phyloP scores from a whole-genome alignment of 2,113 vertebrate genomes.

The Capreolus pygargus region DNA sequence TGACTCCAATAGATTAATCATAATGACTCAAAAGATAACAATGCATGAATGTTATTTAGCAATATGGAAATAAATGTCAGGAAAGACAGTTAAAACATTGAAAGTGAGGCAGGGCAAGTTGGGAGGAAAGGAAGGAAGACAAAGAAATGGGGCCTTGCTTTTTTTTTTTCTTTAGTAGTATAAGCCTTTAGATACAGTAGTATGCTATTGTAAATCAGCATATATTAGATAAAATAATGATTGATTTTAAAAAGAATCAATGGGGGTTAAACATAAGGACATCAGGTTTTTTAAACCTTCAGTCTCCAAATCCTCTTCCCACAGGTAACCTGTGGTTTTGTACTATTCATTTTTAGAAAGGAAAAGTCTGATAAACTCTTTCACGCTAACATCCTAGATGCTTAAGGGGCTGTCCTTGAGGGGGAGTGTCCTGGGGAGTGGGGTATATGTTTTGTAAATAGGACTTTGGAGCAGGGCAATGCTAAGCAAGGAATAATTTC shows the following conservation, averaged over 20 bases:
- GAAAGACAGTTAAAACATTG: neutral
- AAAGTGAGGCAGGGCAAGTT: neutral
- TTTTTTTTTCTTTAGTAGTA: neutral
- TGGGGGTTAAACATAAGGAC: neutral
- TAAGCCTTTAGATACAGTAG: neutral
- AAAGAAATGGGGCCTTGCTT: neutral
- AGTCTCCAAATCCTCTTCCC: neutral
- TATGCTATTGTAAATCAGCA: neutral
- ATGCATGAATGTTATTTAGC: neutral
- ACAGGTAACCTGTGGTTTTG: neutral
- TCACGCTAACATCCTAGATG: neutral
- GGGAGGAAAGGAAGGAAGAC: neutral
- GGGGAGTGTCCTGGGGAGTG: neutral
- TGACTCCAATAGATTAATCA: neutral
- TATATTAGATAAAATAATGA: constrained; percentile 2
- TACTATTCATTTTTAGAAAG: neutral
- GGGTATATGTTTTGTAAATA: neutral
- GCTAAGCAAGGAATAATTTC: neutral
- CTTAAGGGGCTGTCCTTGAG: neutral
- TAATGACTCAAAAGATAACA: neutral
- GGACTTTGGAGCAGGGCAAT: neutral
- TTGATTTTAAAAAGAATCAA: neutral
- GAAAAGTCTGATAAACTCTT: neutral
- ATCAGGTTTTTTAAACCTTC: neutral
- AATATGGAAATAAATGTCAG: neutral